Percentiles rank a stretch among this genome's conserved stretches.
Evolutionary conservation across 2,113 vertebrate genomes (phyloP).

Genomic region (Hypanus sabinus): DNA sequence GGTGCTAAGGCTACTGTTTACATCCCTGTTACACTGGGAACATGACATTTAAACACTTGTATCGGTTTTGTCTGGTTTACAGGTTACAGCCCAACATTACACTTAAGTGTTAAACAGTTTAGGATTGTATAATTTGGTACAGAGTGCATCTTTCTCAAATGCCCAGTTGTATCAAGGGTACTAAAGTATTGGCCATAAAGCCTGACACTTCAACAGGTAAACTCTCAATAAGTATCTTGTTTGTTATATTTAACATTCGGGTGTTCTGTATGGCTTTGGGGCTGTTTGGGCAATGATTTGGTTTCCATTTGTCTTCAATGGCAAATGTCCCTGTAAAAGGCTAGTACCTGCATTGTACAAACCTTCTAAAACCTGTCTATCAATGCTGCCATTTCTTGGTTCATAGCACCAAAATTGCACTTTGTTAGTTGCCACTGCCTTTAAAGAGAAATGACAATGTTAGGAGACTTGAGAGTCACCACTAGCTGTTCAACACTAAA

Average conservation of each 20-base stretch:
- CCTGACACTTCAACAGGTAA: neutral
- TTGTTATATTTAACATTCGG: neutral
- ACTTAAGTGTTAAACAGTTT: neutral
- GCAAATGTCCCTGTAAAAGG: neutral
- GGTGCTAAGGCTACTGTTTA: neutral
- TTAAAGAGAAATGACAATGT: neutral
- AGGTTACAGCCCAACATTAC: neutral
- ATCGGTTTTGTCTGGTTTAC: neutral
- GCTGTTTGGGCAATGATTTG: conserved; percentile 4
- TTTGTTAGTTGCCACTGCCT: conserved; percentile 31
- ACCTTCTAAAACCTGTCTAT: neutral
- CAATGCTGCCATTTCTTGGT: neutral
- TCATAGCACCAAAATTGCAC: conserved; percentile 24
- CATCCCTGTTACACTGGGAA: neutral
- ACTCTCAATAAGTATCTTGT: neutral
- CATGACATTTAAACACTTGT: neutral
- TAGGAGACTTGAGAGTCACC: neutral
- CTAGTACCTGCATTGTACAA: neutral
- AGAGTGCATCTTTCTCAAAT: neutral
- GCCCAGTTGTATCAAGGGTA: neutral
- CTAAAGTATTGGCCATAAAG: neutral
- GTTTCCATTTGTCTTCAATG: conserved; percentile 16
- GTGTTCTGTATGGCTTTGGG: neutral
- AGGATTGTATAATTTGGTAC: neutral
- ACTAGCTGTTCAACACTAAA: conserved; percentile 12